phyloP scores from a whole-genome alignment of 2,113 vertebrate species.

The Myrmecophaga tridactyla region DNA sequence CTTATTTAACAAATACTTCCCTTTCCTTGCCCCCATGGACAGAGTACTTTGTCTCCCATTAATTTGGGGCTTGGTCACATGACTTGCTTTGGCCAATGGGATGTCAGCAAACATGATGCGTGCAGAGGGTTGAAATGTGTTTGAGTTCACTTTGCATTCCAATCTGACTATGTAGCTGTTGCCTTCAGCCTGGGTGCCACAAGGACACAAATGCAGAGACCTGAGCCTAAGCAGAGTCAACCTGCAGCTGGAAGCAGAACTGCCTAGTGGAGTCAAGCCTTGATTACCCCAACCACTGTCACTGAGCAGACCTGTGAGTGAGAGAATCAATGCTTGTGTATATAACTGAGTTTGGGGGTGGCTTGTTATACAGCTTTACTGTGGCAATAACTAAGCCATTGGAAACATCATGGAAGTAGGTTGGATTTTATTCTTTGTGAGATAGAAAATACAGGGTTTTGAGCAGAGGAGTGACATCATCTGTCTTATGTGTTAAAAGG shows the following conservation, averaged over 20 bases:
- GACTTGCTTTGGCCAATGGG: too few species aligned
- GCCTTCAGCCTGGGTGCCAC: background rate
- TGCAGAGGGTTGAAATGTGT: background rate
- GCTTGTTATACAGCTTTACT: background rate
- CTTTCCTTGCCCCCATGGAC: background rate
- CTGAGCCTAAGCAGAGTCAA: too few species aligned
- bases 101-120: background rate
- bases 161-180: background rate
- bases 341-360: background rate
- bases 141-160: background rate
- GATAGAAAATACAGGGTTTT: background rate
- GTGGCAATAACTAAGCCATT: background rate
- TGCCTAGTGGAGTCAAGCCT: background rate
- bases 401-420: background rate
- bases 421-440: background rate
- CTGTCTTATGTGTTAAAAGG: background rate
- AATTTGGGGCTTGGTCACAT: background rate
- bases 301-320: background rate
- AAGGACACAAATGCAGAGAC: background rate
- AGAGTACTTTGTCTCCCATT: background rate
- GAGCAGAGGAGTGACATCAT: background rate
- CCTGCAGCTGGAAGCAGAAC: too few species aligned
- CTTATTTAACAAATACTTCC: background rate
- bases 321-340: background rate
- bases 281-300: background rate